Conservation (phyloP, 2,888 invertebrate genomes). For the Thysanoteuthis rhombus region DNA sequence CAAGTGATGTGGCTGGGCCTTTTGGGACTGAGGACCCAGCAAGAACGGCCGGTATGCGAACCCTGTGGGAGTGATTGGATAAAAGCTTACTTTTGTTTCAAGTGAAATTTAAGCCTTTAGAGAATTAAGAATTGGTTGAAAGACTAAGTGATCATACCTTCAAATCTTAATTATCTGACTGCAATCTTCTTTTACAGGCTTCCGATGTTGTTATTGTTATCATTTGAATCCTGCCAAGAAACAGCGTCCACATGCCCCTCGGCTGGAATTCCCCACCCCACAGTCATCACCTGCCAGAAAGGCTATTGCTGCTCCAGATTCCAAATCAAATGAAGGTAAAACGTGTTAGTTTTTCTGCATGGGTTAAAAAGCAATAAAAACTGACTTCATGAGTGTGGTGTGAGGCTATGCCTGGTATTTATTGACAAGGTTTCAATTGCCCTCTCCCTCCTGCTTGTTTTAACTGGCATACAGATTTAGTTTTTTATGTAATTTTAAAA, state of each 20-base stretch:
- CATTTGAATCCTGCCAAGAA: conserved; percentile 88
- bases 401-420: too few relatives aligned
- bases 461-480: background rate
- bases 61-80: too few relatives aligned
- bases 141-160: background rate
- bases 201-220: conserved; percentile 90
- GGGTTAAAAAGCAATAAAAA: background rate
- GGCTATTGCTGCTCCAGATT: background rate
- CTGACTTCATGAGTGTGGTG: too few relatives aligned
- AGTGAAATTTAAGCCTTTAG: too few relatives aligned
- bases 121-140: background rate
- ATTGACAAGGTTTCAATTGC: background rate
- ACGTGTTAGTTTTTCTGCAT: background rate
- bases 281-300: conserved; percentile 18
- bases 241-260: conserved; percentile 82
- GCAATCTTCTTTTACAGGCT: conserved; percentile 72
- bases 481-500: too few relatives aligned
- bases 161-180: too few relatives aligned
- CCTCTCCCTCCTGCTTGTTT: background rate
- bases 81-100: too few relatives aligned
- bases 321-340: conserved; percentile 15
- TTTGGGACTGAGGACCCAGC: too few relatives aligned
- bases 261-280: conserved; percentile 48
- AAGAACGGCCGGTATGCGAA: too few relatives aligned
- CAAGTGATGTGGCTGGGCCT: too few relatives aligned